A percentile compares a stretch with the other conserved stretches of the same genome.
These are phyloP conservation scores for Pipistrellus pipistrellus DNA, from an alignment of 2,797 vertebrate species.

Conservation along the genomic window DNA sequence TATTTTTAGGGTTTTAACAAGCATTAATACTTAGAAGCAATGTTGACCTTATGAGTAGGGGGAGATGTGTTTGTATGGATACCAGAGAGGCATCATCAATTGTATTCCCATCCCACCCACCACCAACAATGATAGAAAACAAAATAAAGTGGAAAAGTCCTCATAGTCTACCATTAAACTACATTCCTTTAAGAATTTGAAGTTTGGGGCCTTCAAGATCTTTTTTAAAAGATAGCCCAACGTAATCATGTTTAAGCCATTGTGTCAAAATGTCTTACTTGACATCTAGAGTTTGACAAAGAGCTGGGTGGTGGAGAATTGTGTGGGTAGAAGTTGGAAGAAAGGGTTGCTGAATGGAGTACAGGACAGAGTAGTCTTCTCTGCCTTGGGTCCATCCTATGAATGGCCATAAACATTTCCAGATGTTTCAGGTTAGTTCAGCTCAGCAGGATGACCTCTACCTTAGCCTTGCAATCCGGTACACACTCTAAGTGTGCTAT, in stretches of 20 bases:
- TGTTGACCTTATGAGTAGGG: background rate
- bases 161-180: background rate
- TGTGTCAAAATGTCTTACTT: background rate
- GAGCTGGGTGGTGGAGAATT: background rate
- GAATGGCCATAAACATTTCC: background rate
- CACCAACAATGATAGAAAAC: background rate
- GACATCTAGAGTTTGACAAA: background rate
- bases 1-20: background rate
- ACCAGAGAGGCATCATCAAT: background rate
- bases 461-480: background rate
- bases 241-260: background rate
- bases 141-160: background rate
- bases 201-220: background rate
- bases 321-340: background rate
- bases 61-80: background rate
- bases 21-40: background rate
- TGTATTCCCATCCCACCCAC: background rate
- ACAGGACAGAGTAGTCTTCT: background rate
- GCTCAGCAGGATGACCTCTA: background rate
- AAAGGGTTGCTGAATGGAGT: background rate
- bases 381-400: background rate
- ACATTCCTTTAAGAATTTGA: background rate
- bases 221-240: slow-evolving; percentile 56
- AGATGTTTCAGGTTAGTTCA: background rate
- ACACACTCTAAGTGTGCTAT: background rate